Conservation (phyloP, 2,113 vertebrate genomes). For the Casuarius casuarius region DNA sequence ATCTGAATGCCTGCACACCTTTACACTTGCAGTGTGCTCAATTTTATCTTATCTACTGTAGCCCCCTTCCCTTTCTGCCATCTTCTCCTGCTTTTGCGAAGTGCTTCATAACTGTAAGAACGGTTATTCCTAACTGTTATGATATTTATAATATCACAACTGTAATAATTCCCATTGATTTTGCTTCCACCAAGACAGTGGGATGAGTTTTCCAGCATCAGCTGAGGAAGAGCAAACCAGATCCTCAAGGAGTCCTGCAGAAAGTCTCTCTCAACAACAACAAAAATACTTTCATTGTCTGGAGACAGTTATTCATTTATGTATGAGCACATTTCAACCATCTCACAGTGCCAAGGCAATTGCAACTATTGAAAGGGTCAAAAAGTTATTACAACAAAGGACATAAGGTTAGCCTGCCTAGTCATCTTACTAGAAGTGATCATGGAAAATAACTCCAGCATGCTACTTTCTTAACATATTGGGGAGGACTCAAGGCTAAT, state of each 20-base stretch:
- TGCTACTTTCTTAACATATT: background rate
- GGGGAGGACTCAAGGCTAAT: background rate
- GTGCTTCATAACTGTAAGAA: background rate
- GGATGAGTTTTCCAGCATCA: background rate
- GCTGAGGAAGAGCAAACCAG: background rate
- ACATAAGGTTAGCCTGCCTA: background rate
- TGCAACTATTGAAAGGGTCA: background rate
- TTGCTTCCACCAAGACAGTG: background rate
- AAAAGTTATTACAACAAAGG: background rate
- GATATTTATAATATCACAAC: background rate
- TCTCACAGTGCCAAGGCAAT: background rate
- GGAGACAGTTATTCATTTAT: background rate
- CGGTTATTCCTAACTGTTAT: too few relatives aligned
- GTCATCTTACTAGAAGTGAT: background rate
- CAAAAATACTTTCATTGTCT: background rate
- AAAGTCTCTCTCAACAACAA: background rate
- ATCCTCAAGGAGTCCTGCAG: background rate
- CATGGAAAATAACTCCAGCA: background rate
- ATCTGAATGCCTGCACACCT: background rate
- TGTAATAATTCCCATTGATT: background rate
- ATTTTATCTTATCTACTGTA: rapidly evolving
- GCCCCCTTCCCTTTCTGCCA: background rate
- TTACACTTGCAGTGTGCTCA: background rate
- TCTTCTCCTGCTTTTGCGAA: background rate
- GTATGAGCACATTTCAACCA: background rate